A percentile compares a stretch with the other conserved stretches of the same genome.
phyloP scores from a whole-genome alignment of 2,113 vertebrate genomes.

The Phyllopteryx taeniolatus region DNA sequence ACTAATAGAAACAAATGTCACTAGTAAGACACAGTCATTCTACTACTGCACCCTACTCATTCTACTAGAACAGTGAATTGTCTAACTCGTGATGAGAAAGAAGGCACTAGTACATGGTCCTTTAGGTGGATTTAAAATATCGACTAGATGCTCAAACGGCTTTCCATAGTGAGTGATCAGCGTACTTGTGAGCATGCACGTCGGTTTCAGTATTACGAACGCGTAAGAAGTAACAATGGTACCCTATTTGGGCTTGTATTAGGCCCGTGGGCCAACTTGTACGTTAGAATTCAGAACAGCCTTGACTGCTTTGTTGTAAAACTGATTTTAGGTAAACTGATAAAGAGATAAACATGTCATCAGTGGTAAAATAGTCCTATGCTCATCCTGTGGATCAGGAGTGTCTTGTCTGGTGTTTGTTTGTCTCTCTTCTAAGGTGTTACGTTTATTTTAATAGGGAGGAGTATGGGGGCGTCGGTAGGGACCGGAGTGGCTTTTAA shows the following conservation, averaged over 20 bases:
- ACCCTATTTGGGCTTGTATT: neutral
- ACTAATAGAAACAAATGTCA: too few relatives aligned
- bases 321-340: constrained; percentile 3
- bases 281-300: constrained; percentile 9
- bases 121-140: neutral
- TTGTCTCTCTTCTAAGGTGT: constrained; percentile 6
- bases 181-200: neutral
- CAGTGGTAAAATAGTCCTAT: constrained; percentile 2
- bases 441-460: constrained; percentile 3
- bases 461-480: neutral
- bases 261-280: neutral
- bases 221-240: neutral
- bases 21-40: too few relatives aligned
- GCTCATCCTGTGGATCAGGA: constrained; percentile 3
- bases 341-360: constrained; percentile 10
- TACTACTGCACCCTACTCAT: neutral
- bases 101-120: neutral
- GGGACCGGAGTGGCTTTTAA: constrained; percentile 17
- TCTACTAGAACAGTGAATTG: neutral
- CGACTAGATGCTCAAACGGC: neutral
- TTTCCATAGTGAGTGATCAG: neutral
- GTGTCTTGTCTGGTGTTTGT: constrained; percentile 22
- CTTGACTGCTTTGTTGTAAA: neutral
- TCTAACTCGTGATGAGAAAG: neutral
- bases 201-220: neutral